Base-by-base conservation (phyloP, 1,140 invertebrate species). In the Lepeophtheirus salmonis region DNA sequence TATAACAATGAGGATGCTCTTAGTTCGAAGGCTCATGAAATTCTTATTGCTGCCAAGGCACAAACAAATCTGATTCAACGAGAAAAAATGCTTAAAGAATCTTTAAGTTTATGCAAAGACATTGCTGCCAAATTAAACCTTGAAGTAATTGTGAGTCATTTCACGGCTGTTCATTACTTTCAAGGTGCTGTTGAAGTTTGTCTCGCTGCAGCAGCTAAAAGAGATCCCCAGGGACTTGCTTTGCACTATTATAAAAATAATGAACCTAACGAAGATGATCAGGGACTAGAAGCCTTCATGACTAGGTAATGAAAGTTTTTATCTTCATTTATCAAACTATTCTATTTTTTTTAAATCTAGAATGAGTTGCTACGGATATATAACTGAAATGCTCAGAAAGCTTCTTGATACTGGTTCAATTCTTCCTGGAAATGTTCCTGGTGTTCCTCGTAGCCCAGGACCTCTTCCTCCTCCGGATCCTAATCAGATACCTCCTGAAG, bases 1-100 rank as follows among this genome's bases (percentile, higher is more conserved):
- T 98, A 95, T 68, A 84, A 84, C 66, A 82, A 81, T 66, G 94
- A 98, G 76, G 94, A 97, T 76, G 92, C 89, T 16, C 84, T 89
- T 25, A 91, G 86, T 70, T 82, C 90, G 17, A 89, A 95, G 77
- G 83, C 86, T 73, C 68, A 65, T 56, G 64, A 66, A 54, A 64
- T 66, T 13, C 64, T 68, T 17, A 30, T 66, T 22, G 53, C 62
- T 18, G 64, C 66, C 1, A 63, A 64, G 23, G 50, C 56, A 21
- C 62, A 60, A 18, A 50, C 23, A 14, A 63, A 64, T 51, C 58
- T 62, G 16, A 22, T 41, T 2, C 63, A 63, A 49, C 62, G 63
- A 24, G 62, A 66, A 49, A 62, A 63, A 17, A 61, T 62, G 25
- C 63, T 66, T 55, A 59, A 63, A 50, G 65, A 67, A 41, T 64